Conservation (phyloP, 2,797 vertebrate species). For the Knipowitschia caucasica region DNA sequence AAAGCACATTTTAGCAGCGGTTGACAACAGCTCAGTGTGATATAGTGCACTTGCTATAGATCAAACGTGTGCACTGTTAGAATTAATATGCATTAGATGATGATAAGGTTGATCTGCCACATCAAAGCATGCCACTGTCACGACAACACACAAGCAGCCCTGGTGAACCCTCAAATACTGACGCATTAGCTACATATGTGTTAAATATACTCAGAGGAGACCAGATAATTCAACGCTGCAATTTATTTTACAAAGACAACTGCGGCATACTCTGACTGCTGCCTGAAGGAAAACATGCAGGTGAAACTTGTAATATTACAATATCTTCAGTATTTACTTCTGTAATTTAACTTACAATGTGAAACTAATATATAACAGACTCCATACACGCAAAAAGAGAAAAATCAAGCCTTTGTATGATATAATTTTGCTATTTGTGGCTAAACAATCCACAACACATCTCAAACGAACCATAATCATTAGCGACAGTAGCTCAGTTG, state of each 20-base stretch:
- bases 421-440: too few relatives aligned
- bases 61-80: not conserved
- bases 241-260: not conserved
- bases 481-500: too few relatives aligned
- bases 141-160: conserved; percentile 6
- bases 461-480: too few relatives aligned
- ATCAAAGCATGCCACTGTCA: conserved; percentile 10
- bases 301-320: not conserved
- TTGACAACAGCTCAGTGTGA: conserved; percentile 20
- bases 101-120: conserved; percentile 15
- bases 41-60: conserved; percentile 2
- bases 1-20: conserved; percentile 16
- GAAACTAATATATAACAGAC: too few relatives aligned
- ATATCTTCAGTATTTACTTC: not conserved
- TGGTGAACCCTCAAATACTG: not conserved
- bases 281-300: not conserved
- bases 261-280: not conserved
- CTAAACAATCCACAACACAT: too few relatives aligned
- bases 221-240: not conserved
- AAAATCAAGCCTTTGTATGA: too few relatives aligned
- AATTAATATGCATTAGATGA: conserved; percentile 14
- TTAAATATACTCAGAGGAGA: not conserved
- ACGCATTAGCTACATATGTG: not conserved
- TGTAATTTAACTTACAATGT: too few relatives aligned
- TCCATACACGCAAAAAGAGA: too few relatives aligned